phyloP scores from a whole-genome alignment of 2,797 vertebrate genomes.

The Novumbra hubbsi region DNA sequence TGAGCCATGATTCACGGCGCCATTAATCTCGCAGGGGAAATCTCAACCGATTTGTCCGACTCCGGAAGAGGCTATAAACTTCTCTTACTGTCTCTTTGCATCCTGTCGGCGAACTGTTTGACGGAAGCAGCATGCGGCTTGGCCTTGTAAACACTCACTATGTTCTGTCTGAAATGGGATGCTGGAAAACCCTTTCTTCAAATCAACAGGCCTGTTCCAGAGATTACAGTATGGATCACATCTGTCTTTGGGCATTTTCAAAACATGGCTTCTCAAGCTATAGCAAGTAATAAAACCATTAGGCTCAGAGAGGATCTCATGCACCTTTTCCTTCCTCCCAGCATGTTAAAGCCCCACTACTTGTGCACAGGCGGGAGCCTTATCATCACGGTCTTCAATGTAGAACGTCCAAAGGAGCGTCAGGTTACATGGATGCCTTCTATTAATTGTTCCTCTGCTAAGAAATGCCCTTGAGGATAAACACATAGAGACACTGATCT shows the following conservation, averaged over 20 bases:
- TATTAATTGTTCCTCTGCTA: background rate
- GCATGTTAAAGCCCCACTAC: background rate
- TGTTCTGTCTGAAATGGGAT: background rate
- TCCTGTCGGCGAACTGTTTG: constrained; percentile 11
- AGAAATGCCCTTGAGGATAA: background rate
- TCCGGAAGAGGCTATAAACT: constrained; percentile 61
- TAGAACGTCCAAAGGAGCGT: background rate
- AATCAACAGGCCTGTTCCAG: background rate
- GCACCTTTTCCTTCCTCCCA: background rate
- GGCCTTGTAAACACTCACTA: background rate
- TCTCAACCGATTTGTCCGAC: constrained; percentile 57
- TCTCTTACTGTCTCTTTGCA: constrained; percentile 30
- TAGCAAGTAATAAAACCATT: background rate
- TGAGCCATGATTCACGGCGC: constrained; percentile 62
- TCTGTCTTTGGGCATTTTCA: background rate
- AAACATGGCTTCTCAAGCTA: background rate
- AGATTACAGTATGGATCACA: background rate
- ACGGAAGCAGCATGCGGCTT: constrained; percentile 12
- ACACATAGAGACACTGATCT: background rate
- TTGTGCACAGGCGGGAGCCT: background rate
- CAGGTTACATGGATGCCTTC: background rate
- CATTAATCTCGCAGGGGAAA: constrained; percentile 68
- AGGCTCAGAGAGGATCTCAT: background rate
- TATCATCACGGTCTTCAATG: background rate
- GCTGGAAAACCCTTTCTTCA: background rate